These are phyloP conservation scores for Frieseomelitta varia DNA, from an alignment of 1,140 invertebrate species.

Conservation along the genomic window DNA sequence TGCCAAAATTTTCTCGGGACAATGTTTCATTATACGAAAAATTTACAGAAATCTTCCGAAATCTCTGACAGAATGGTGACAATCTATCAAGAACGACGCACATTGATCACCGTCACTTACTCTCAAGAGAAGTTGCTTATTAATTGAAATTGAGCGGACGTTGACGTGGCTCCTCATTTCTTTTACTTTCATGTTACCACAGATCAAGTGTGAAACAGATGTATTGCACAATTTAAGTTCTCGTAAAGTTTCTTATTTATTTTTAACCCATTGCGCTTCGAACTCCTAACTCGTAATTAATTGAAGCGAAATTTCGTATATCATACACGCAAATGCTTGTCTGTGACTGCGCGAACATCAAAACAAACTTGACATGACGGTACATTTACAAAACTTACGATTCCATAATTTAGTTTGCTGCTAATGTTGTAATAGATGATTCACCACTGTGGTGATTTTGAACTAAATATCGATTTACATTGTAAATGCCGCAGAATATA, in stretches of 20 bases:
- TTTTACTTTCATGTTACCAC: not conserved
- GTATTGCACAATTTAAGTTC: not conserved
- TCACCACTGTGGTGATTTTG: not conserved
- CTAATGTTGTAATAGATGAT: not conserved
- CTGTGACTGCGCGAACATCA: not conserved
- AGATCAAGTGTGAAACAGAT: not conserved
- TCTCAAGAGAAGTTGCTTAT: not conserved
- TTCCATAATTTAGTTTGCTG: not conserved
- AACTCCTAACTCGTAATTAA: not conserved
- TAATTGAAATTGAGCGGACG: not conserved
- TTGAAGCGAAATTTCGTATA: not conserved
- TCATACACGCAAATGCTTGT: not conserved
- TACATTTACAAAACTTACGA: not conserved
- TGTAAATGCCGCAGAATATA: not conserved
- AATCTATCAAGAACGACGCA: slow-evolving; percentile 45
- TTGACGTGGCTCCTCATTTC: slow-evolving; percentile 15
- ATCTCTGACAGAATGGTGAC: slow-evolving; percentile 20
- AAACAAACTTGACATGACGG: not conserved
- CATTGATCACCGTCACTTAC: slow-evolving; percentile 30
- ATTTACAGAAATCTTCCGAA: slow-evolving; percentile 21
- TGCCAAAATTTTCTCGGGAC: not conserved
- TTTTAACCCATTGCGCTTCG: not conserved
- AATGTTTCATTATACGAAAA: slow-evolving; percentile 41
- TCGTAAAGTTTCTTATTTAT: not conserved
- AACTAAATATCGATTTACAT: not conserved